These are phyloP conservation scores for Eretmocerus hayati DNA, from an alignment of 2,888 invertebrate genomes.

Conservation along the genomic window DNA sequence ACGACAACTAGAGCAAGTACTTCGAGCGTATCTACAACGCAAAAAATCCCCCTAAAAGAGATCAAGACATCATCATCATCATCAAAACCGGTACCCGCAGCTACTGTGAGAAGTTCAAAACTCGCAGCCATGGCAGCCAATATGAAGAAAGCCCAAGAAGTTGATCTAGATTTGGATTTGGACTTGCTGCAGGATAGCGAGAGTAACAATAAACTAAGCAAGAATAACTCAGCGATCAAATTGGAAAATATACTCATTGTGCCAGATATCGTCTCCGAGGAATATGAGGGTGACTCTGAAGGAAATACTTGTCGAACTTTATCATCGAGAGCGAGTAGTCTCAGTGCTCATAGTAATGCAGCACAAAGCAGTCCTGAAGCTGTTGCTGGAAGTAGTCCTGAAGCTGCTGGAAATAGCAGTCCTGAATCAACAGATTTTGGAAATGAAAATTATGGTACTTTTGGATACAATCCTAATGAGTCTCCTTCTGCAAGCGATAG, in stretches of 20 bases:
- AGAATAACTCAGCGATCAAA: slow-evolving; percentile 27
- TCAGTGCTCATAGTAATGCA: slow-evolving; percentile 3
- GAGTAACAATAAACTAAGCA: not conserved
- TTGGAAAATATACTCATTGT: slow-evolving; percentile 35
- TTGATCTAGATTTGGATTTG: slow-evolving; percentile 19
- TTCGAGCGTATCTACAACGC: not conserved
- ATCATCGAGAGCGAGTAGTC: slow-evolving; percentile 10
- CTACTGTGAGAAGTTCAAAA: slow-evolving; percentile 40
- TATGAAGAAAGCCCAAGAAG: slow-evolving; percentile 31
- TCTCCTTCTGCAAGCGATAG: not conserved
- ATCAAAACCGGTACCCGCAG: slow-evolving; percentile 35
- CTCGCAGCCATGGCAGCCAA: slow-evolving; percentile 43
- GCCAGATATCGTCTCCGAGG: slow-evolving; percentile 25
- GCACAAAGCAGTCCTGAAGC: not conserved
- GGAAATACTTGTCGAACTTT: not conserved
- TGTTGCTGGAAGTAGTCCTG: slow-evolving; percentile 2
- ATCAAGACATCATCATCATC: slow-evolving; percentile 13
- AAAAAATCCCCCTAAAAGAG: not conserved
- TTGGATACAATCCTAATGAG: slow-evolving; percentile 7
- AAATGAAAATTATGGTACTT: slow-evolving; percentile 6
- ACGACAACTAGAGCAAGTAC: not conserved
- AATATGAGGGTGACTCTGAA: not conserved
- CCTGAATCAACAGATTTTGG: too few species aligned
- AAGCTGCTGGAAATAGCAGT: not conserved
- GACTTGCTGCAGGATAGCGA: slow-evolving; percentile 11